A percentile compares a stretch with the other conserved stretches of the same genome.
Conservation (phyloP, 2,113 vertebrate species). For the Otis tarda region DNA sequence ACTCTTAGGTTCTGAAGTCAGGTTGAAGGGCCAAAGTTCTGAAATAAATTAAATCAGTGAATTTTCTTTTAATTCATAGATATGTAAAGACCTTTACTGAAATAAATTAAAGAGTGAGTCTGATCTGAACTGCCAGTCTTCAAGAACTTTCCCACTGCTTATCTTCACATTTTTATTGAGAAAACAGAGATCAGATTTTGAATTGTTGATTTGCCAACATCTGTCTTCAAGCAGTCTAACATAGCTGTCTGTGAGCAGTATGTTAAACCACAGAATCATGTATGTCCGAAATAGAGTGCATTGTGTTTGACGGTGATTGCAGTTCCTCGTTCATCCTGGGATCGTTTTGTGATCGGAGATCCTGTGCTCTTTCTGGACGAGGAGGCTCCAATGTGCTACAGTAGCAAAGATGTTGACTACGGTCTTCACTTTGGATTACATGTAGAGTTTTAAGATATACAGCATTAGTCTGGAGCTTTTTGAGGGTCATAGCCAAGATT, state of each 20-base stretch:
- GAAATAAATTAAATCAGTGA: not conserved
- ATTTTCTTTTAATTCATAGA: not conserved
- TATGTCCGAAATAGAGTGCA: not conserved
- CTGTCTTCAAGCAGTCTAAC: not conserved
- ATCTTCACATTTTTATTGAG: not conserved
- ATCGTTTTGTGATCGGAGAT: not conserved
- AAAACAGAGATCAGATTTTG: not conserved
- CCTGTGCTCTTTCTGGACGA: not conserved
- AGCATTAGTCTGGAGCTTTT: not conserved
- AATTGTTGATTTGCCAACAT: not conserved
- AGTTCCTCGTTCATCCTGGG: not conserved
- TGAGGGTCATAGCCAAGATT: not conserved
- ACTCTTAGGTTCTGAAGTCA: not conserved
- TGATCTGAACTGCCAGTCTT: not conserved
- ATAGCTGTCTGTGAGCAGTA: not conserved
- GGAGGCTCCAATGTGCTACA: not conserved
- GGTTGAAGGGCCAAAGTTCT: not conserved
- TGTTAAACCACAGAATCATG: not conserved
- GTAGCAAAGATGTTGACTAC: not conserved
- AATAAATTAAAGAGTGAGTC: not conserved
- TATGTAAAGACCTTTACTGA: not conserved
- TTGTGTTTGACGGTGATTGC: not conserved
- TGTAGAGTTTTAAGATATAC: not conserved
- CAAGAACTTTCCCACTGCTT: not conserved
- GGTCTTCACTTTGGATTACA: accelerated